Percentiles rank a stretch among this genome's conserved stretches.
These are phyloP conservation scores for Lota lota DNA, from an alignment of 2,113 vertebrate genomes.

Conservation along the genomic window DNA sequence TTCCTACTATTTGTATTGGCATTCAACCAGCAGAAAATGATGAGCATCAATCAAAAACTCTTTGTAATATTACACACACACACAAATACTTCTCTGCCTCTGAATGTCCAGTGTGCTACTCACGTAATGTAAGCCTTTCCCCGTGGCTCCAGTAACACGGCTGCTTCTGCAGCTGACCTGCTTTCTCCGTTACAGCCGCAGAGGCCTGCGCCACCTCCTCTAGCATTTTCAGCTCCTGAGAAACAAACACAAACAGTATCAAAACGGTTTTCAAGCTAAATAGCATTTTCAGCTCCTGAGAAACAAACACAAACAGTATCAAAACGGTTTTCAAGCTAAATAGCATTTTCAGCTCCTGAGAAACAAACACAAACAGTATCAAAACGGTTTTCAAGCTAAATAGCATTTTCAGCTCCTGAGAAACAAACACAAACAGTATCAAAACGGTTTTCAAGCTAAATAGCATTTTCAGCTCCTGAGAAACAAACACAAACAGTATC, in stretches of 20 bases:
- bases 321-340: no score
- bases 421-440: not conserved
- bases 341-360: conserved; percentile 72
- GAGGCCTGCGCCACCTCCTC: conserved; percentile 68
- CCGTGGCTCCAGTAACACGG: conserved; percentile 56
- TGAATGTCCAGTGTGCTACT: conserved; percentile 18
- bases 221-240: conserved; percentile 72
- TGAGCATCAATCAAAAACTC: no score
- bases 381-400: no score
- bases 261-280: no score
- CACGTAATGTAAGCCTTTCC: conserved; percentile 62
- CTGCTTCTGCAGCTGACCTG: conserved; percentile 51
- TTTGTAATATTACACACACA: no score
- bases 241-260: not conserved
- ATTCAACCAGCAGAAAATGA: no score
- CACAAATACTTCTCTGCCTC: no score
- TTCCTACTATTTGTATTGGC: no score
- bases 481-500: not conserved
- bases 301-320: no score
- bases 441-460: no score
- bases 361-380: not conserved
- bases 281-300: conserved; percentile 5
- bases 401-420: conserved; percentile 72
- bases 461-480: conserved; percentile 72
- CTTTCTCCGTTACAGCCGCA: conserved; percentile 36